These are phyloP conservation scores for Chondrosia reniformis DNA, from an alignment of 37 sponge, comb jelly and placozoan species.

Conservation along the genomic window DNA sequence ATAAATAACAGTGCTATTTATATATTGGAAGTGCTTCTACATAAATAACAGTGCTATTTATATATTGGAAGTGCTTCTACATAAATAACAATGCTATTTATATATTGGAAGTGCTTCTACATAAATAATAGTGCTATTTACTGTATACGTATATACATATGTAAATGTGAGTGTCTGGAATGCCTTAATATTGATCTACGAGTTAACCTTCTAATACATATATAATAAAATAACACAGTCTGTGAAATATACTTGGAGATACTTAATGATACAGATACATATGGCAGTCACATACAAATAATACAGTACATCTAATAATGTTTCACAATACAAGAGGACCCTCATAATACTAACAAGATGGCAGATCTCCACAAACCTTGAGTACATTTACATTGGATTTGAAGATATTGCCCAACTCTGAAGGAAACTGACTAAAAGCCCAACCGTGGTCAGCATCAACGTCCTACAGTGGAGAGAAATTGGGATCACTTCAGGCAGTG, in stretches of 20 bases:
- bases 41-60: too few species aligned
- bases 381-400: not conserved
- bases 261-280: not conserved
- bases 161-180: not conserved
- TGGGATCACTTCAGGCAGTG: not conserved
- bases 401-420: not conserved
- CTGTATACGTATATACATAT: not conserved
- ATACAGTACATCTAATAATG: too few species aligned
- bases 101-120: too few species aligned
- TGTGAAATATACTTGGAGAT: not conserved
- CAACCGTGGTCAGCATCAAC: not conserved
- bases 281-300: not conserved
- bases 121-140: not conserved
- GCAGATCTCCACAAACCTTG: not conserved
- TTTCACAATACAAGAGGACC: too few species aligned
- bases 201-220: not conserved
- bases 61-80: too few species aligned
- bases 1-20: too few species aligned
- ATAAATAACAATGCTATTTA: too few species aligned
- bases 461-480: not conserved
- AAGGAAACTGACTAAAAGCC: not conserved
- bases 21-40: too few species aligned
- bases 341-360: not conserved
- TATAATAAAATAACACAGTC: not conserved
- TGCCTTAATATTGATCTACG: not conserved